A percentile compares a stretch with the other conserved stretches of the same genome.
Conservation (phyloP, 2,113 vertebrate genomes). For the Heteronetta atricapilla region DNA sequence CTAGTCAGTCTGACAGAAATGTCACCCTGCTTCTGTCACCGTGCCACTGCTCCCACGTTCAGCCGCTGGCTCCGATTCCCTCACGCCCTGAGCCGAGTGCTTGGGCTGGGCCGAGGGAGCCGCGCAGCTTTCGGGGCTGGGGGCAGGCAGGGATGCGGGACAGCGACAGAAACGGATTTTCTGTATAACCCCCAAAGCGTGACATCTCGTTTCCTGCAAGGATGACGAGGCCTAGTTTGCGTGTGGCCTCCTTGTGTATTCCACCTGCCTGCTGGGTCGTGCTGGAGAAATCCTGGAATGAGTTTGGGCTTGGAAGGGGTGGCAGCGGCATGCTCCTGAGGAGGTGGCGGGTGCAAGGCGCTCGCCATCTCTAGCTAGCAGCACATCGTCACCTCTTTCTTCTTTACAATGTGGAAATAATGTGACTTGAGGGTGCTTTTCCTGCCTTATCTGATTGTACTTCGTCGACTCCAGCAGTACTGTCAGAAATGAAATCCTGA, state of each 20-base stretch:
- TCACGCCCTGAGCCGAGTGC: neutral
- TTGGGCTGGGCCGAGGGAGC: neutral
- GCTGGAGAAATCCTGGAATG: neutral
- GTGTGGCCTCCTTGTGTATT: neutral
- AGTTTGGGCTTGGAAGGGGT: neutral
- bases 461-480: neutral
- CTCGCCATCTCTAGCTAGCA: neutral
- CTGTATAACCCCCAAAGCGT: neutral
- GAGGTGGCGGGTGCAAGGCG: neutral
- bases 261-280: neutral
- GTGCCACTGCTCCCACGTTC: neutral
- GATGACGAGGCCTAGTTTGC: neutral
- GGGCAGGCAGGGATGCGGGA: neutral
- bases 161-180: neutral
- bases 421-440: rapidly evolving
- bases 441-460: neutral
- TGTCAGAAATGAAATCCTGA: neutral
- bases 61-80: neutral
- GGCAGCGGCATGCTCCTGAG: neutral
- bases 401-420: neutral
- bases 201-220: neutral
- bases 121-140: neutral
- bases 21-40: neutral
- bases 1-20: neutral
- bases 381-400: neutral